Base-by-base conservation (phyloP, 2,888 invertebrate genomes). In the Drosophila ustulata region DNA sequence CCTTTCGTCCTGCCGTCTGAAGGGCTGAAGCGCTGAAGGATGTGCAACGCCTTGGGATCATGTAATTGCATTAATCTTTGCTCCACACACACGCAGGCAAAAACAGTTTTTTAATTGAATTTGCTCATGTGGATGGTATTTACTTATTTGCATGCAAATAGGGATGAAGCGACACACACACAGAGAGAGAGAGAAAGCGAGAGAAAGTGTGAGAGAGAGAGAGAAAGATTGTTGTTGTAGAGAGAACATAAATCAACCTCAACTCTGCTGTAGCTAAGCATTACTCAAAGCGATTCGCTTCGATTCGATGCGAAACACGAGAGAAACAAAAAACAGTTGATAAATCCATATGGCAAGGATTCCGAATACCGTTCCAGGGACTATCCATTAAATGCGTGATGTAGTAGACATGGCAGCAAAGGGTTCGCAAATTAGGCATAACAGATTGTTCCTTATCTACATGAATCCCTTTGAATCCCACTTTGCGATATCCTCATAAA, bases 31-130 rank as follows among this genome's bases (percentile, higher is more conserved):
- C 1, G 18, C 43, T 57, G 47, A 30, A 55, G 58, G 53, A 75
- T 72, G 64, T 72, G 74, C 58, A 64, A 41, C 50, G 73, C 64
- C 74, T 75, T 55, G 64, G 78, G 73, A 67, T 57, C 74, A 51
- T 52, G 79, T 80, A 86, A 86, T 86, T 81, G 83, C 73, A 73
- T 87, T 83, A 77, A 80, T 73, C 69, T 53, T 72, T 66, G 71
- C 80, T 28, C 46, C 47, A 62, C 30, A 49, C 47, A 62, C 30
- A 41, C 50, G n/a, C 57, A 49, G 25, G 51, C 23, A 30, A 46
- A 66, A 71, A 64, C 71, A 63, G 71, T 81, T 78, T 84, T 69
- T 82, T 82, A 87, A 82, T 87, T 82, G 81, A 83, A 82, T 87
- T 83, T 74, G 7, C 46, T 32, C 59, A 26, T 72, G 68, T 28